Conservation (phyloP, 2,113 vertebrate species). For the Microcebus ravelobensis region DNA sequence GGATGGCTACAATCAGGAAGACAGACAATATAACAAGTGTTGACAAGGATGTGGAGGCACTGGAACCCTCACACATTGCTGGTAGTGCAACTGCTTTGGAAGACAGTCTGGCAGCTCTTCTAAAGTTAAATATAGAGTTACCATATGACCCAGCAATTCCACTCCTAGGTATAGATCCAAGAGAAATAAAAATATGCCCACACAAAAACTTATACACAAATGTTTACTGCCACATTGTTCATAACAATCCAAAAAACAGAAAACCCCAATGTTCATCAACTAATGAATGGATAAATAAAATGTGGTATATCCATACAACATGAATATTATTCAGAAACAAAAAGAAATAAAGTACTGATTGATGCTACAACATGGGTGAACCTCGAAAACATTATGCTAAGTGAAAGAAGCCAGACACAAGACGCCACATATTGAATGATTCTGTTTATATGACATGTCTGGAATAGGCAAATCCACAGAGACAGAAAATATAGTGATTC, state of each 20-base stretch:
- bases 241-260: background rate
- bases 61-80: background rate
- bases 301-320: background rate
- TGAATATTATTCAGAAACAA: background rate
- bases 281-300: background rate
- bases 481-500: background rate
- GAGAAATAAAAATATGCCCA: background rate
- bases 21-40: background rate
- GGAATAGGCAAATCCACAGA: background rate
- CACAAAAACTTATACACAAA: background rate
- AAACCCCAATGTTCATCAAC: background rate
- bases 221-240: background rate
- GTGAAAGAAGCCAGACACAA: constrained; percentile 7
- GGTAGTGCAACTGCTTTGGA: background rate
- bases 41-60: background rate
- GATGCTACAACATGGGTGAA: background rate
- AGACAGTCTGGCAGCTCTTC: background rate
- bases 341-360: background rate
- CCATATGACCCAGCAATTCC: background rate
- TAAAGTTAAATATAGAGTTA: constrained; percentile 28
- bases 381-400: background rate
- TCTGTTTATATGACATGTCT: background rate
- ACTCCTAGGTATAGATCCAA: background rate
- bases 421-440: background rate
- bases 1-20: background rate